These are phyloP conservation scores for Nomada ferruginata DNA, from an alignment of 2,888 invertebrate genomes.

Conservation along the genomic window DNA sequence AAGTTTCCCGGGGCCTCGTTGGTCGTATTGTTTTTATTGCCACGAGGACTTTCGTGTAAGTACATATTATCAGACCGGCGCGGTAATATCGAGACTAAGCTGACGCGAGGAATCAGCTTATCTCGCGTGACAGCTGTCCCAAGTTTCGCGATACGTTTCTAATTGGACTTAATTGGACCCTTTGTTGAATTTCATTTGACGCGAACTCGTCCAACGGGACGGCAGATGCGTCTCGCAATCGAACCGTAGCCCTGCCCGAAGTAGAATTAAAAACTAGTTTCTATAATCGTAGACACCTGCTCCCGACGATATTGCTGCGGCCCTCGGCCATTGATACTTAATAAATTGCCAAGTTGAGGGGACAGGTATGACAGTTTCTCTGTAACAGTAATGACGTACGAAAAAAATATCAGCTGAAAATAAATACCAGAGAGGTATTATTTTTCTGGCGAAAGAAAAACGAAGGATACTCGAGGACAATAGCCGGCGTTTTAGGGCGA, in stretches of 20 bases:
- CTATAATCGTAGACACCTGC: neutral
- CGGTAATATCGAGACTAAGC: conserved; percentile 44
- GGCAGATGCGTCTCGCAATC: conserved; percentile 40
- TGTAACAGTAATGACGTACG: neutral
- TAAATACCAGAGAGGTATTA: neutral
- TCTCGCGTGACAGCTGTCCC: conserved; percentile 61
- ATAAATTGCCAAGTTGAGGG: neutral
- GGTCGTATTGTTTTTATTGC: neutral
- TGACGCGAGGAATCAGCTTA: conserved; percentile 49
- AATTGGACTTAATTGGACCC: conserved; percentile 63
- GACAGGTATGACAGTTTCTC: neutral
- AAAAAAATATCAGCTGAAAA: neutral
- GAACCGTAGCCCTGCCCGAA: conserved; percentile 28
- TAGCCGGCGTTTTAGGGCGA: conserved; percentile 2
- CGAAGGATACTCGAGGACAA: conserved; percentile 14
- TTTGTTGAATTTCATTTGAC: conserved; percentile 58
- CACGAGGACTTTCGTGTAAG: neutral
- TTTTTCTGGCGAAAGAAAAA: neutral
- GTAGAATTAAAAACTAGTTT: conserved; percentile 22
- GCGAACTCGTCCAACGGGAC: conserved; percentile 30
- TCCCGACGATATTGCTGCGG: neutral
- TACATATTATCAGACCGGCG: conserved; percentile 28
- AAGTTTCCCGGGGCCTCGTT: no score
- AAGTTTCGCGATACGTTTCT: conserved; percentile 50
- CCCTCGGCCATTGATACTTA: neutral